phyloP scores from a whole-genome alignment of 2,888 invertebrate genomes.

The Ectropis crepuscularia region DNA sequence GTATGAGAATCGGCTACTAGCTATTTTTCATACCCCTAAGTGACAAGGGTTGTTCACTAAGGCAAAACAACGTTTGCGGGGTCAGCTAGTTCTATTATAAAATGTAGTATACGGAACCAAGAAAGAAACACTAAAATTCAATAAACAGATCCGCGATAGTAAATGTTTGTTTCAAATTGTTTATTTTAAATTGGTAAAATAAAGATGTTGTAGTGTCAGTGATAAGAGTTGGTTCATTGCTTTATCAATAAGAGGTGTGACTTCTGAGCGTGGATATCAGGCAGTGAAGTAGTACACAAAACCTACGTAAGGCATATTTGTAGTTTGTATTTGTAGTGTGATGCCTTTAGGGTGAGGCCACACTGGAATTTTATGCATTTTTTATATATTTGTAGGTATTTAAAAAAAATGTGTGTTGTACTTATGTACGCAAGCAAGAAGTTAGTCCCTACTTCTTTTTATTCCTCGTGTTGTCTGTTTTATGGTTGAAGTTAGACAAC shows the following conservation, averaged over 20 bases:
- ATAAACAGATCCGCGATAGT: background rate
- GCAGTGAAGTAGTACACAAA: background rate
- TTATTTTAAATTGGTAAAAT: background rate
- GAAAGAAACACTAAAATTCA: background rate
- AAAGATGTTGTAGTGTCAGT: background rate
- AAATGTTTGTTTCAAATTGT: background rate
- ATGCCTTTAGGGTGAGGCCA: background rate
- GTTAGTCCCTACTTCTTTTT: no score
- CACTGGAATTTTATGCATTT: background rate
- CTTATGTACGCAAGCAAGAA: no score
- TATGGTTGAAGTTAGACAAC: no score
- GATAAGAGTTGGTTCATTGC: constrained; percentile 1
- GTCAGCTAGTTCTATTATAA: no score
- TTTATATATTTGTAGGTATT: no score
- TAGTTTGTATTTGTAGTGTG: background rate
- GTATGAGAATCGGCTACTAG: no score
- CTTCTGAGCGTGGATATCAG: constrained; percentile 11
- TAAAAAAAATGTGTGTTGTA: no score
- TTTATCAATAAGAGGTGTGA: constrained; percentile 11
- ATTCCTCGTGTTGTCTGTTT: no score
- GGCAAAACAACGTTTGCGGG: no score
- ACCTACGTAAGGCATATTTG: constrained; percentile 4
- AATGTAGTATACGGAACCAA: no score
- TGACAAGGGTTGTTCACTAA: no score
- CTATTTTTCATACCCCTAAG: no score